Base-by-base conservation (phyloP, 2,113 vertebrate species). In the Copsychus sechellarum region DNA sequence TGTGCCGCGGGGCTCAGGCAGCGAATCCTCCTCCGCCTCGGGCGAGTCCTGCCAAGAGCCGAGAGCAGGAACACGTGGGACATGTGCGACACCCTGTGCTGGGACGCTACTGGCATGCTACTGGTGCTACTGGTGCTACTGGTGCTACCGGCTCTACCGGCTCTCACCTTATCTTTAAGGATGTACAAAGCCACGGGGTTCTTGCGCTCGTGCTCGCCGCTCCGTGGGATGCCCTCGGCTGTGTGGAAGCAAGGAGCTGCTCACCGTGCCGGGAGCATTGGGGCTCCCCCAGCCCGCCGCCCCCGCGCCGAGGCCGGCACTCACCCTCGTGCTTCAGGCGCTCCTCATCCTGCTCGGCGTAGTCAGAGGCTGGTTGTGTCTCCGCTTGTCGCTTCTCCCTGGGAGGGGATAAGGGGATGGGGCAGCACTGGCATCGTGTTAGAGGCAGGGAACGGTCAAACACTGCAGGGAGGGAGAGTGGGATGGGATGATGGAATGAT, bases 181-280 rank as follows among this genome's bases (percentile, higher is more conserved):
- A 99, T 98, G 60, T 99, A 99, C 61, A 99, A 97, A 57, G 98
- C 98, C 96, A 99, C 97, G 1, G 99, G 99, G 93, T 98, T 99
- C 93, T 98, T 99, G 79, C 98, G 98, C 17, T 99, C 98, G 3
- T 98, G 98, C n/a, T 98, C 99, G 5, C 97, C 64, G 3, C 98
- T 97, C 92, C 98, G 97, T 0, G 99, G 97, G 31, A 99, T 96
- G 81, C 98, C 97, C 66, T 99, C 99, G 48, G 98, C 99, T 99
- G 97, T 14, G 5, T 5, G 79, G 79, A 85, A 57, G 42, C 5
- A 78, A 74, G 24, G 29, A 1, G 12, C 19, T 73, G 65, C 28
- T 88, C 53, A 86, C 33, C 8, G 0, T 2, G 3, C 29, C 2
- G 0, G 50, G 2, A 2, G n/a, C 12, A 1, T 0, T 5, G 50